Percentiles rank a stretch among this genome's conserved stretches.
Evolutionary conservation across 1,140 invertebrate species (phyloP).

Genomic region (Trachymyrmex septentrionalis): DNA sequence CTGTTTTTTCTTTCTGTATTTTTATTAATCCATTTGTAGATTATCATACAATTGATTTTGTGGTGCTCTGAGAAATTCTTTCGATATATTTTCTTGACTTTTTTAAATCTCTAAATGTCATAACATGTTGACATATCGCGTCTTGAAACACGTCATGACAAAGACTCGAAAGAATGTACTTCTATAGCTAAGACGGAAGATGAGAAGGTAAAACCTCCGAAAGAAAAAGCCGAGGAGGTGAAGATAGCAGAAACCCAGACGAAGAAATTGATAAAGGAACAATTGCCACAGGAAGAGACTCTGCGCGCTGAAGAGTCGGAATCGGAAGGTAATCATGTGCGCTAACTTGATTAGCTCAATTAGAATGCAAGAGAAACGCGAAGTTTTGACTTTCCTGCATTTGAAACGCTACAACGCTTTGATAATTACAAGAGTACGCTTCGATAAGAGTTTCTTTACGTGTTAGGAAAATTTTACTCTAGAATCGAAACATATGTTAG

Average conservation of each 20-base stretch:
- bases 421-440: background rate
- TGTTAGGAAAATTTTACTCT: background rate
- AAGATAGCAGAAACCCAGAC: slow-evolving; percentile 63
- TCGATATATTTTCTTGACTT: background rate
- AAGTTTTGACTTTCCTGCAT: slow-evolving; percentile 36
- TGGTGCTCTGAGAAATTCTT: background rate
- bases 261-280: slow-evolving; percentile 79
- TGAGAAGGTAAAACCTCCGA: slow-evolving; percentile 74
- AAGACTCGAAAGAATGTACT: slow-evolving; percentile 74
- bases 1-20: background rate
- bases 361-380: slow-evolving; percentile 18
- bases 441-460: background rate
- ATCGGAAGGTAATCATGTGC: slow-evolving; percentile 83
- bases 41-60: slow-evolving; percentile 1
- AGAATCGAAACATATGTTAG: background rate
- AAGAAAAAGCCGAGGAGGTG: slow-evolving; percentile 69
- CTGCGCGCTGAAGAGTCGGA: slow-evolving; percentile 80
- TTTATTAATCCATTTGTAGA: background rate
- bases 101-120: slow-evolving; percentile 18
- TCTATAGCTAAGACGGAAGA: slow-evolving; percentile 86
- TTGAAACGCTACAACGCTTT: slow-evolving; percentile 35
- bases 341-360: background rate
- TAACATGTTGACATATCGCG: slow-evolving; percentile 28
- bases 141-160: slow-evolving; percentile 46
- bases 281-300: slow-evolving; percentile 74